These are phyloP conservation scores for Ctenopoma kingsleyae DNA, from an alignment of 2,797 vertebrate species.

Conservation along the genomic window DNA sequence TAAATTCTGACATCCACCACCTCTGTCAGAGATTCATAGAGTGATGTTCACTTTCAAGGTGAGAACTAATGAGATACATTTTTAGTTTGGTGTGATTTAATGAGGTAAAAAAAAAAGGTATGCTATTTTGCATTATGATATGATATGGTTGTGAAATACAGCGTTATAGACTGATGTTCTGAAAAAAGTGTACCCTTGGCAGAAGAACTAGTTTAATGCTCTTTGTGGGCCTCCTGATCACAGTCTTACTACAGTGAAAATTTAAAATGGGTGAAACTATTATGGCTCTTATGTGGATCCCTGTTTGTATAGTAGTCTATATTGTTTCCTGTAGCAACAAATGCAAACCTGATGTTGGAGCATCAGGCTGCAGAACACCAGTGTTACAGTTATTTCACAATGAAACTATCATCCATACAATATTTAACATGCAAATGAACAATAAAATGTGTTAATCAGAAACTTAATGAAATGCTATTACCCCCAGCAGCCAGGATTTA, in stretches of 20 bases:
- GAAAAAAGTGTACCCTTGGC: not conserved
- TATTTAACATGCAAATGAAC: conserved; percentile 6
- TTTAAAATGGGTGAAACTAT: conserved; percentile 2
- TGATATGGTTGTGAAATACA: not conserved
- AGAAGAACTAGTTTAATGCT: not conserved
- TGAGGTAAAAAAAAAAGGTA: conserved; percentile 2
- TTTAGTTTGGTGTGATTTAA: conserved; percentile 37
- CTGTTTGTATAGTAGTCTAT: conserved; percentile 26
- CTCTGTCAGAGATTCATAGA: conserved; percentile 41
- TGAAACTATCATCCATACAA: conserved; percentile 6
- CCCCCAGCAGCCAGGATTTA: not conserved
- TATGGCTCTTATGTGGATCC: conserved; percentile 11
- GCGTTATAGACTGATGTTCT: not conserved
- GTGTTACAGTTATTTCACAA: conserved; percentile 1
- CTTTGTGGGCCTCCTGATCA: not conserved
- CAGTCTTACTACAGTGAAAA: too few species aligned
- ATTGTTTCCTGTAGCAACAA: conserved; percentile 17
- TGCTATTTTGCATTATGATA: conserved; percentile 9
- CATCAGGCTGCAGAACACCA: not conserved
- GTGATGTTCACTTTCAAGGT: conserved; percentile 62
- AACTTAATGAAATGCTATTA: not conserved
- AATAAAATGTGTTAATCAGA: not conserved
- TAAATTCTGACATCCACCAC: conserved; percentile 58
- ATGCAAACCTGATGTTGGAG: conserved; percentile 50
- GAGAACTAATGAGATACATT: conserved; percentile 49